phyloP scores from a whole-genome alignment of 2,888 invertebrate species.

The Perizoma flavofasciatum region DNA sequence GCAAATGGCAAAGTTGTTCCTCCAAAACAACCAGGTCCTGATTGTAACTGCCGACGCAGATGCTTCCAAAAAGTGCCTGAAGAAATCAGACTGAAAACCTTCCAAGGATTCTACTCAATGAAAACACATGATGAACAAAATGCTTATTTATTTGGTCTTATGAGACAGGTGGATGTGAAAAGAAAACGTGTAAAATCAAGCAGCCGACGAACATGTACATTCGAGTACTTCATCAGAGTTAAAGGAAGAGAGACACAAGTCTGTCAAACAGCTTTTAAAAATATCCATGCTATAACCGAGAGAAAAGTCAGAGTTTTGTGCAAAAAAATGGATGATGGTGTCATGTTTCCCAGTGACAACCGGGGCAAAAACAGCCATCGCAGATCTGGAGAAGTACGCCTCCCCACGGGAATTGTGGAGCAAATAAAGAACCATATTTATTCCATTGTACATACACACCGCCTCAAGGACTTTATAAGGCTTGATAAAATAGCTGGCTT shows the following conservation, averaged over 20 bases:
- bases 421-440: slow-evolving; percentile 83
- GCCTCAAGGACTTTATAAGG: slow-evolving; percentile 79
- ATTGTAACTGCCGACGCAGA: slow-evolving; percentile 80
- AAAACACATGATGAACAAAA: slow-evolving; percentile 84
- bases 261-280: slow-evolving; percentile 83
- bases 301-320: slow-evolving; percentile 83
- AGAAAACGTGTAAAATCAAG: slow-evolving; percentile 82
- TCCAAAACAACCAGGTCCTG: slow-evolving; percentile 80
- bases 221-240: slow-evolving; percentile 82
- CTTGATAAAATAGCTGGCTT: slow-evolving; percentile 81
- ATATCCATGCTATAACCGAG: slow-evolving; percentile 83
- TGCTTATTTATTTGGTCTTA: slow-evolving; percentile 83
- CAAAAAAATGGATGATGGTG: slow-evolving; percentile 84
- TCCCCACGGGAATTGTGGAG: slow-evolving; percentile 75
- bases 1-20: slow-evolving; percentile 83
- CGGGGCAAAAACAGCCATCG: slow-evolving; percentile 82
- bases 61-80: slow-evolving; percentile 81
- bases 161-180: slow-evolving; percentile 83
- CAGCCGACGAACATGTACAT: slow-evolving; percentile 81
- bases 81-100: slow-evolving; percentile 77
- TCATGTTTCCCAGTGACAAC: slow-evolving; percentile 84
- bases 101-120: slow-evolving; percentile 83
- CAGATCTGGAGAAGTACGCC: slow-evolving; percentile 77
- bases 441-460: slow-evolving; percentile 79
- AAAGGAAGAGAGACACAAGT: slow-evolving; percentile 83